Evolutionary conservation across 1,140 invertebrate species (phyloP).

Genomic region (Coenobita brevimanus): DNA sequence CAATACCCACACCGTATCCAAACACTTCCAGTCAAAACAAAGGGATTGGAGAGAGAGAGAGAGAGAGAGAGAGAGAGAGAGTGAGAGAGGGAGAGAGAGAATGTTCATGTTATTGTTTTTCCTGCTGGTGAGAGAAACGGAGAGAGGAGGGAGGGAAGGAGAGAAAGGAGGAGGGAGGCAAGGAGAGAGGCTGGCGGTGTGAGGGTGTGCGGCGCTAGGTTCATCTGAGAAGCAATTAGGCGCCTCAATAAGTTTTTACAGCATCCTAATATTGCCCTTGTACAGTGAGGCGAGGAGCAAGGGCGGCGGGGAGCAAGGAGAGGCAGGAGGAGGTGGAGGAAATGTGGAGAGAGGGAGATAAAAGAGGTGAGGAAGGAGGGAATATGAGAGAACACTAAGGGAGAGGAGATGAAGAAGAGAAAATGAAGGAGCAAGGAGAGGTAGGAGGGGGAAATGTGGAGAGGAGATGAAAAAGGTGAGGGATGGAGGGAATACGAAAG

Average conservation of each 20-base stretch:
- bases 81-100: constrained; percentile 5
- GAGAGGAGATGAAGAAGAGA: too few relatives aligned
- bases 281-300: background rate
- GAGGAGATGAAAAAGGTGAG: too few relatives aligned
- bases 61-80: constrained; percentile 30
- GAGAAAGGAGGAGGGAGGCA: background rate
- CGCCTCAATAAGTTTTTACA: constrained; percentile 57
- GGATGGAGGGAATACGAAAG: too few relatives aligned
- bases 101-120: too few relatives aligned
- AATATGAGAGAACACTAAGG: too few relatives aligned
- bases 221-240: constrained; percentile 58
- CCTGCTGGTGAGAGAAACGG: too few relatives aligned
- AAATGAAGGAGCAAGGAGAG: too few relatives aligned
- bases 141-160: background rate
- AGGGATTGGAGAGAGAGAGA: background rate
- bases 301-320: background rate
- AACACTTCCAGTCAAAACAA: background rate
- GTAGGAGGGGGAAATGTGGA: too few relatives aligned
- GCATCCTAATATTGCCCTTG: constrained; percentile 38
- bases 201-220: constrained; percentile 5
- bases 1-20: too few relatives aligned
- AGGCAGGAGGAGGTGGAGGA: background rate
- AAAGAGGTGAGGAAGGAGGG: too few relatives aligned
- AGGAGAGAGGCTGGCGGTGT: background rate
- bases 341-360: too few relatives aligned